A percentile compares a stretch with the other conserved stretches of the same genome.
Conservation (phyloP, 2,113 vertebrate species). For the Vulpes ferrilata region DNA sequence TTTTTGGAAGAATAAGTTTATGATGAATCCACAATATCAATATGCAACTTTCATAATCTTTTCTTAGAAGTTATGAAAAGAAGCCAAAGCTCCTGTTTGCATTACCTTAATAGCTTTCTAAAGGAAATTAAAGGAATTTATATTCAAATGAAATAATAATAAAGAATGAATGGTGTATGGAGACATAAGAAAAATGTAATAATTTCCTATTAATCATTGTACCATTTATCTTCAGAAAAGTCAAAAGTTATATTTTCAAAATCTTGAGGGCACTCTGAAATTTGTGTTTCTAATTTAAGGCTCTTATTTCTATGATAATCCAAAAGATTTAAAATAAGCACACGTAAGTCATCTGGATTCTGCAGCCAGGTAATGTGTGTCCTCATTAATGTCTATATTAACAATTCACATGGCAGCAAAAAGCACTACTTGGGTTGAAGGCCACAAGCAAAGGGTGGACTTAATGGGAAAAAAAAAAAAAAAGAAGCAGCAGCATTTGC, state of each 20-base stretch:
- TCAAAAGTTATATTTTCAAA: not conserved
- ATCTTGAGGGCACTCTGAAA: not conserved
- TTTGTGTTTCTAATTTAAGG: not conserved
- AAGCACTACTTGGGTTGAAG: not conserved
- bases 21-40: not conserved
- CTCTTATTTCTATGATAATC: not conserved
- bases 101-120: not conserved
- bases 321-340: not conserved
- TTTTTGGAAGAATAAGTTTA: not conserved
- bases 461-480: not conserved
- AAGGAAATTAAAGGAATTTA: constrained; percentile 31
- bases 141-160: not conserved
- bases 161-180: not conserved
- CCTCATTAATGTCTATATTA: not conserved
- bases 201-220: not conserved
- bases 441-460: not conserved
- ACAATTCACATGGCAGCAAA: not conserved
- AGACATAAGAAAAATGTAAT: not conserved
- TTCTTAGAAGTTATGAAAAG: not conserved
- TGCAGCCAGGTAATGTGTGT: not conserved
- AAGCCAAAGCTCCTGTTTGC: constrained; percentile 10
- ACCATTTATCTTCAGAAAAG: not conserved
- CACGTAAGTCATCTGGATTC: not conserved
- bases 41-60: not conserved
- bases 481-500: not conserved